A percentile compares a stretch with the other conserved stretches of the same genome.
Conservation (phyloP, 2,797 vertebrate species). For the Coilia nasus region DNA sequence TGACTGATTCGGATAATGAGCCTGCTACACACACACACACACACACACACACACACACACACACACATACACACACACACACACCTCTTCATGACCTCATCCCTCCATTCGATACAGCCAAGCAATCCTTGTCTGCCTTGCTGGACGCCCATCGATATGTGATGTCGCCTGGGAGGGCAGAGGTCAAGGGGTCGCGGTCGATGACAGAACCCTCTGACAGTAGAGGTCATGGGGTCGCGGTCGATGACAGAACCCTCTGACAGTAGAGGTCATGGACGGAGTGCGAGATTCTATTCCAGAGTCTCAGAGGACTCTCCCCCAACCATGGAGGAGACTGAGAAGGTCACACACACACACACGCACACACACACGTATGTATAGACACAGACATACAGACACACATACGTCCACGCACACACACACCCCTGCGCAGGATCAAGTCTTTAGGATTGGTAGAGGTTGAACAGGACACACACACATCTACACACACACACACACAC, state of each 20-base stretch:
- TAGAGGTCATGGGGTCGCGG: neutral
- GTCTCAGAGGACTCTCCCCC: neutral
- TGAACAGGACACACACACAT: neutral
- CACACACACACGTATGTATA: neutral
- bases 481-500: neutral
- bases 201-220: neutral
- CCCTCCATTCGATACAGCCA: neutral
- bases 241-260: neutral
- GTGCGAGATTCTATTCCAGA: neutral
- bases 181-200: neutral
- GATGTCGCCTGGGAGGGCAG: neutral
- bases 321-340: neutral
- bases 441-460: neutral
- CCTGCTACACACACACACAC: neutral
- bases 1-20: slow-evolving; percentile 5
- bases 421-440: too few species aligned
- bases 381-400: neutral
- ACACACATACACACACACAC: neutral
- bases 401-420: neutral
- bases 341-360: neutral
- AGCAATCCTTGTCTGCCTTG: neutral
- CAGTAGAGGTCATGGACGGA: neutral
- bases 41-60: slow-evolving; percentile 10
- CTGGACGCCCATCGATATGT: neutral
- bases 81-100: neutral